Evolutionary conservation across 1,140 invertebrate species (phyloP).

Genomic region (Plutomurus gul): DNA sequence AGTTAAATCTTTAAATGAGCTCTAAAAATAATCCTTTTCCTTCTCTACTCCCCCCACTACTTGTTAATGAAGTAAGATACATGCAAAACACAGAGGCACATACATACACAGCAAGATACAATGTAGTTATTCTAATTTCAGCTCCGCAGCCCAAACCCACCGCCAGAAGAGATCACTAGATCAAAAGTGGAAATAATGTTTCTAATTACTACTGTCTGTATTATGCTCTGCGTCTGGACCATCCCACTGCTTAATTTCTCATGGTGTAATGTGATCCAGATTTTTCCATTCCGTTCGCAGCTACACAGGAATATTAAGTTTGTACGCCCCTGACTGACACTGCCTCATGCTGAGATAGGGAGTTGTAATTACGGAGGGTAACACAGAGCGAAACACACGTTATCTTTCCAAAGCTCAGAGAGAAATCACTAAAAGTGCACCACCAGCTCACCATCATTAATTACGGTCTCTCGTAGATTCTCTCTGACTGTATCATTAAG

Average conservation of each 20-base stretch:
- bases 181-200: slow-evolving; percentile 20
- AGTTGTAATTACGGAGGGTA: not conserved
- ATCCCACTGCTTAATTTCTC: not conserved
- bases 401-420: not conserved
- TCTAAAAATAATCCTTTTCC: slow-evolving; percentile 19
- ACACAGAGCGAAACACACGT: not conserved
- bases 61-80: too few species aligned
- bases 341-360: not conserved
- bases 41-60: not conserved
- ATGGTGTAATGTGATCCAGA: not conserved
- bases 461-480: slow-evolving; percentile 2
- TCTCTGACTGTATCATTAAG: not conserved
- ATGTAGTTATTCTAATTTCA: not conserved
- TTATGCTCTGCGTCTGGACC: not conserved
- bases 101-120: not conserved
- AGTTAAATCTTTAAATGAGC: slow-evolving; percentile 12
- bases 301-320: too few species aligned
- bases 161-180: not conserved
- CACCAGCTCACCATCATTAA: not conserved
- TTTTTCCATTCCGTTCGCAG: too few species aligned
- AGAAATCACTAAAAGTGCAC: slow-evolving; percentile 21
- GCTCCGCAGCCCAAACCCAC: too few species aligned
- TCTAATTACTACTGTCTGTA: slow-evolving; percentile 6
- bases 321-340: too few species aligned
- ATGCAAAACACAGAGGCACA: too few species aligned